A percentile compares a stretch with the other conserved stretches of the same genome.
phyloP scores from a whole-genome alignment of 2,113 vertebrate species.

The Sterrhoptilus dennistouni region DNA sequence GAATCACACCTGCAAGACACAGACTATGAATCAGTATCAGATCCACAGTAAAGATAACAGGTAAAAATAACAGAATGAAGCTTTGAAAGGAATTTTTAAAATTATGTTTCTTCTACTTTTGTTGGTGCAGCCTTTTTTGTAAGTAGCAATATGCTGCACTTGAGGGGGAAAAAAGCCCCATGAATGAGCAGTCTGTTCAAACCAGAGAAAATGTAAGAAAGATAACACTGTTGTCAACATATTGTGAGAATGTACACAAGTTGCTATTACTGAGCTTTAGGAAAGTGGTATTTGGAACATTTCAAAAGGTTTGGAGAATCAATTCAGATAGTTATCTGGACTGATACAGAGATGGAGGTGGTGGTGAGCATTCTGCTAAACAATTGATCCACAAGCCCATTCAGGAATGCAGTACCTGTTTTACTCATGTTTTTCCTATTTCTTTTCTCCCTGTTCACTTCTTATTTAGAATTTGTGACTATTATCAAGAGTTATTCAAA shows the following conservation, averaged over 20 bases:
- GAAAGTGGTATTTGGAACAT: background rate
- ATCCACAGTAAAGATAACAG: background rate
- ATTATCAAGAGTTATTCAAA: background rate
- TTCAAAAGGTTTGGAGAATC: background rate
- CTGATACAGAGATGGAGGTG: background rate
- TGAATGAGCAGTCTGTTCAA: conserved; percentile 3
- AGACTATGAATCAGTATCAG: background rate
- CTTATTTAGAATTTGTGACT: background rate
- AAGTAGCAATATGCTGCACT: background rate
- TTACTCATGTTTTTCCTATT: background rate
- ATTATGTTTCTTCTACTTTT: background rate
- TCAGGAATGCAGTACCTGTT: background rate
- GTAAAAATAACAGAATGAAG: background rate
- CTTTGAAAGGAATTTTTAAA: background rate
- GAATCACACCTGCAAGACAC: background rate
- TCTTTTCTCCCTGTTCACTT: background rate
- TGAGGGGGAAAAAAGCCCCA: background rate
- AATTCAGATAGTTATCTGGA: background rate
- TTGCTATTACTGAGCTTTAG: background rate
- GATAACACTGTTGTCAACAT: background rate
- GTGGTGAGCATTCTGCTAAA: background rate
- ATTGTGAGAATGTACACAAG: background rate
- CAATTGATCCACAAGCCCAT: background rate
- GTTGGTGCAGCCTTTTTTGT: background rate
- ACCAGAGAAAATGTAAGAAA: background rate